These are phyloP conservation scores for Macrotis lagotis DNA, from an alignment of 2,113 vertebrate species.

Conservation along the genomic window DNA sequence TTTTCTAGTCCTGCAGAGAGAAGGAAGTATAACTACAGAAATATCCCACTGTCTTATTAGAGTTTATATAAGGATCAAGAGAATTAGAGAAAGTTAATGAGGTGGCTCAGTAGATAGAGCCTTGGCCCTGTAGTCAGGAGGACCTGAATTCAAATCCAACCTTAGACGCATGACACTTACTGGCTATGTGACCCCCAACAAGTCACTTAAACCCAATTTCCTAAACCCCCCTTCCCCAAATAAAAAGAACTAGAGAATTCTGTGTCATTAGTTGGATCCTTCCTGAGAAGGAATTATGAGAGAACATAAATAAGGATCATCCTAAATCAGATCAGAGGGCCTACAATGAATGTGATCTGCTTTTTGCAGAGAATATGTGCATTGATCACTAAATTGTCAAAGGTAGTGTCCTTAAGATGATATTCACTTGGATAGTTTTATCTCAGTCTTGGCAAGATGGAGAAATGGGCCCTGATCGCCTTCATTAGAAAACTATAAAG, in stretches of 20 bases:
- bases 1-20: neutral
- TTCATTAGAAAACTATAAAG: neutral
- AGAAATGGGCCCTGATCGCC: neutral
- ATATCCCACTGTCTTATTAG: neutral
- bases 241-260: too few relatives aligned
- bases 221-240: too few relatives aligned
- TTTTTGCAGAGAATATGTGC: neutral
- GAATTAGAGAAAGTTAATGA: too few relatives aligned
- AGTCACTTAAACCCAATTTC: too few relatives aligned
- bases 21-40: neutral
- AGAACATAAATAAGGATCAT: neutral
- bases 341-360: neutral
- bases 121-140: too few relatives aligned
- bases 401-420: neutral
- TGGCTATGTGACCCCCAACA: too few relatives aligned
- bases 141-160: too few relatives aligned
- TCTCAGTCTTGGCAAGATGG: neutral
- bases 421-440: neutral
- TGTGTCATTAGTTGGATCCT: neutral
- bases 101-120: too few relatives aligned
- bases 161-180: too few relatives aligned
- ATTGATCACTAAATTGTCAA: neutral
- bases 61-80: neutral
- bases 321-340: neutral
- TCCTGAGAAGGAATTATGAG: neutral